A percentile compares a stretch with the other conserved stretches of the same genome.
Evolutionary conservation across 2,113 vertebrate genomes (phyloP).

Genomic region (Corythoichthys haematopterus): DNA sequence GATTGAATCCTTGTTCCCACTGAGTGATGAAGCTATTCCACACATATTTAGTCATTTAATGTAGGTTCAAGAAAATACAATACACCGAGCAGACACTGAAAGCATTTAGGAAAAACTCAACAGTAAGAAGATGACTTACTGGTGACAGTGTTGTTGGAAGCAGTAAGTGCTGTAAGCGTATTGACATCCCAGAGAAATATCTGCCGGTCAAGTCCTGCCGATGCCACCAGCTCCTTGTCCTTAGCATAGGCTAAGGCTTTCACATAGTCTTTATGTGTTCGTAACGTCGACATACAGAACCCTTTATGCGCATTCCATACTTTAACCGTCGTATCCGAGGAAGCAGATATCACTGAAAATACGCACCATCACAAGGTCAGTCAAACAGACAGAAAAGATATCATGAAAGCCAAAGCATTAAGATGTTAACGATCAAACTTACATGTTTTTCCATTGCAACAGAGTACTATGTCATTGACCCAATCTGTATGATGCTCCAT

Average conservation of each 20-base stretch:
- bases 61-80: background rate
- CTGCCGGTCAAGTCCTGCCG: slow-evolving; percentile 93
- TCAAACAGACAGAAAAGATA: background rate
- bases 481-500: slow-evolving; percentile 99
- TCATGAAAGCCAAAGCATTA: background rate
- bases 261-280: slow-evolving; percentile 98
- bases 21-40: slow-evolving; percentile 89
- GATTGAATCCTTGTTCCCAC: slow-evolving; percentile 98
- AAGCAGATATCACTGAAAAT: slow-evolving; percentile 90
- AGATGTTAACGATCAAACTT: slow-evolving; percentile 61
- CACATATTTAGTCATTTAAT: background rate
- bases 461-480: slow-evolving; percentile 97
- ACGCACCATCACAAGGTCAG: background rate
- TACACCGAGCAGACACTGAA: background rate
- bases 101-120: background rate
- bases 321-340: slow-evolving; percentile 97
- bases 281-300: slow-evolving; percentile 98
- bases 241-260: slow-evolving; percentile 97
- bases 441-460: slow-evolving; percentile 98
- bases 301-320: slow-evolving; percentile 99
- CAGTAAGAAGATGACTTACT: slow-evolving; percentile 73
- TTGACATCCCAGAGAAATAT: slow-evolving; percentile 99
- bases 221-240: slow-evolving; percentile 97
- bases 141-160: slow-evolving; percentile 99
- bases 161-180: slow-evolving; percentile 94